A percentile compares a stretch with the other conserved stretches of the same genome.
phyloP scores from a whole-genome alignment of 2,797 vertebrate genomes.

The Lepus townsendii region DNA sequence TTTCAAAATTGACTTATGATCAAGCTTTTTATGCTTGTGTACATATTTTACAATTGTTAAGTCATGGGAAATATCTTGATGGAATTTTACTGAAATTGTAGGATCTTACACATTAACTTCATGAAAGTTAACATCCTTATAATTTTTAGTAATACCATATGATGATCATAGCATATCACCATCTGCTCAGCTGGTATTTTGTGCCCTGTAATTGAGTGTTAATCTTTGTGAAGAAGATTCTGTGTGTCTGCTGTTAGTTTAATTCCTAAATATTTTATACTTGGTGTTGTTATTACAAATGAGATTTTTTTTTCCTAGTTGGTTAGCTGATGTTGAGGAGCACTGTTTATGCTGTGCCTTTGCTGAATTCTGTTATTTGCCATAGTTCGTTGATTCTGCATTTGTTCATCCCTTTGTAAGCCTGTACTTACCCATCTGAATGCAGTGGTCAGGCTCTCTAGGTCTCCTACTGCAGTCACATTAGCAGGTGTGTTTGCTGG shows the following conservation, averaged over 20 bases:
- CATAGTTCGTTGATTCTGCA: background rate
- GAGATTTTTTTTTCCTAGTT: background rate
- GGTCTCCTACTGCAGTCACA: accelerated
- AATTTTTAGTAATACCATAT: background rate
- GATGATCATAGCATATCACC: background rate
- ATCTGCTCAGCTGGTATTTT: background rate
- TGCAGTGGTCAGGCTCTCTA: accelerated
- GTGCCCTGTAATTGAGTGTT: background rate
- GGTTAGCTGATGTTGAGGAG: background rate
- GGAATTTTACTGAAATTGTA: background rate
- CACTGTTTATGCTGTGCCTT: background rate
- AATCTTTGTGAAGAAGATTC: background rate
- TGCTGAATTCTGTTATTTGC: background rate
- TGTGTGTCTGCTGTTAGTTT: background rate
- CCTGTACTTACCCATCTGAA: background rate
- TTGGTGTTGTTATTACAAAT: background rate
- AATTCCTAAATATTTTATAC: background rate
- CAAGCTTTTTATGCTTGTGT: background rate
- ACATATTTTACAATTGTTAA: slow-evolving; percentile 20
- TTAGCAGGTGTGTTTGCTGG: background rate
- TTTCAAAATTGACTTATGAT: slow-evolving; percentile 17
- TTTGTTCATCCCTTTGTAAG: background rate
- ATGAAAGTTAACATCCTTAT: background rate
- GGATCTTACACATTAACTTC: background rate
- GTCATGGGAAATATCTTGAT: slow-evolving; percentile 15